Conservation (phyloP, 2,888 invertebrate genomes). For the Ophion ventricosus region DNA sequence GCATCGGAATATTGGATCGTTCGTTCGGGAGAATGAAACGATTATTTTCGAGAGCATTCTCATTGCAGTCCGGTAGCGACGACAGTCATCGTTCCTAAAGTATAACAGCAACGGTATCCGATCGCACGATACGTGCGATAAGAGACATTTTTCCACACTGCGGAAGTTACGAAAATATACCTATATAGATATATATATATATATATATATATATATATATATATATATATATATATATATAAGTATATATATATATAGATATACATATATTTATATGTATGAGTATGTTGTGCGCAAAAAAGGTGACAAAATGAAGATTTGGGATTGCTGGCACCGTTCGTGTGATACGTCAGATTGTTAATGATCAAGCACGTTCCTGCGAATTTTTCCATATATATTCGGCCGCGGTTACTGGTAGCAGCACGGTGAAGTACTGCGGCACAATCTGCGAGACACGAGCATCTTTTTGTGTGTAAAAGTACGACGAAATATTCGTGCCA, state of each 20-base stretch:
- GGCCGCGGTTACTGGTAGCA: too few species aligned
- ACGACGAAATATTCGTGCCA: too few species aligned
- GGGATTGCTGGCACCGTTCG: conserved; percentile 27
- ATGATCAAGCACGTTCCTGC: conserved; percentile 20
- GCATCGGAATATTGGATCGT: conserved; percentile 12
- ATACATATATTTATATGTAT: neutral
- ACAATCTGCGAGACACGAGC: too few species aligned
- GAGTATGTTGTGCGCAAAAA: neutral
- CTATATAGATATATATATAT: neutral
- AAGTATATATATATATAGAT: too few species aligned
- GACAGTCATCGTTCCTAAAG: conserved; percentile 8
- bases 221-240: too few species aligned
- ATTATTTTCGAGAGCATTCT: neutral
- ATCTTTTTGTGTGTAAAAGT: too few species aligned
- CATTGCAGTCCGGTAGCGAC: conserved; percentile 9
- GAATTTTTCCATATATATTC: neutral
- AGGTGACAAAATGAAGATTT: conserved; percentile 39
- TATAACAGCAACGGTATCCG: neutral
- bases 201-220: too few species aligned
- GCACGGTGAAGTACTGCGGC: too few species aligned
- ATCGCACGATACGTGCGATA: conserved; percentile 28
- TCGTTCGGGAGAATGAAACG: conserved; percentile 35
- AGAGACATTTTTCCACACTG: neutral
- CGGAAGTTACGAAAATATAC: neutral
- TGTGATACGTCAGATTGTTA: conserved; percentile 32